Evolutionary conservation across 2,888 invertebrate genomes (phyloP).

Genomic region (Rutpela maculata): DNA sequence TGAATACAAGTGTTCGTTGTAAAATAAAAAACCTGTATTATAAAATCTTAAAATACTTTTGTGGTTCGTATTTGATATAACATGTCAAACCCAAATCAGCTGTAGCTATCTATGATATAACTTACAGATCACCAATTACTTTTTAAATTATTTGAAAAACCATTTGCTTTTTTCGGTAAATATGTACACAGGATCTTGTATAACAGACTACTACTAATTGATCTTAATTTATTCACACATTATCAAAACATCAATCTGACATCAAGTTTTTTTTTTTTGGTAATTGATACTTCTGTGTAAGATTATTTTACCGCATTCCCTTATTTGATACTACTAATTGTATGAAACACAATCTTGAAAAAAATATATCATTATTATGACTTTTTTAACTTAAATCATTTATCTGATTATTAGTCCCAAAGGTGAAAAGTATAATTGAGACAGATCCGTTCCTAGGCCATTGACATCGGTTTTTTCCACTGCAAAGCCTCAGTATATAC

Average conservation of each 20-base stretch:
- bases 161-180: not conserved
- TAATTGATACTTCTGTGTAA: not conserved
- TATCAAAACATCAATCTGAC: not conserved
- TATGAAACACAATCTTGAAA: not conserved
- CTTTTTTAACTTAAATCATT: too few relatives aligned
- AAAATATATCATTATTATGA: not conserved
- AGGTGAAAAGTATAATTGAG: not conserved
- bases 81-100: not conserved
- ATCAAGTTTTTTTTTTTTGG: not conserved
- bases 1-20: too few relatives aligned
- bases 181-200: not conserved
- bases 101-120: not conserved
- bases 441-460: not conserved
- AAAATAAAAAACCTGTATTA: too few relatives aligned
- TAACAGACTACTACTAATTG: not conserved
- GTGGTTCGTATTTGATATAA: too few relatives aligned
- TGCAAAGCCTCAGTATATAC: too few relatives aligned
- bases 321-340: not conserved
- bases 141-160: not conserved
- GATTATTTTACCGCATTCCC: not conserved
- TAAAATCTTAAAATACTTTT: too few relatives aligned
- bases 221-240: not conserved
- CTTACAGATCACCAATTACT: not conserved
- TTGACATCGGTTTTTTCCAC: too few relatives aligned
- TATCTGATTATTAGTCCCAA: not conserved